Evolutionary conservation across 2,888 invertebrate species (phyloP).

Genomic region (Pandemis cinnamomeana): DNA sequence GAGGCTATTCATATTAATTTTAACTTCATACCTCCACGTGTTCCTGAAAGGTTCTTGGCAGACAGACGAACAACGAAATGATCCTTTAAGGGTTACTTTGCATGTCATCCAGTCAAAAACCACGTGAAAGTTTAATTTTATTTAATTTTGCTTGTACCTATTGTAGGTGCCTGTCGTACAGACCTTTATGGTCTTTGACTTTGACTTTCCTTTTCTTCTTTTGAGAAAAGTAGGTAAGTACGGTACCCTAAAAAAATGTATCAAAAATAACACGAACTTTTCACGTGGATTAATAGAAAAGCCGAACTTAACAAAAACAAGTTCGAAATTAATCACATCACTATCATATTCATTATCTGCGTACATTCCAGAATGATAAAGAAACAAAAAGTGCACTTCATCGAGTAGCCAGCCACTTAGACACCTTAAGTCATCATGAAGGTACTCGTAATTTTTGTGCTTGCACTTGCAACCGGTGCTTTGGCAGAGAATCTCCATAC

Average conservation of each 20-base stretch:
- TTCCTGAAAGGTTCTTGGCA: no score
- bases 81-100: no score
- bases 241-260: background rate
- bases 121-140: no score
- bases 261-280: background rate
- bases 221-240: no score
- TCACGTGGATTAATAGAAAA: background rate
- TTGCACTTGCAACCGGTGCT: background rate
- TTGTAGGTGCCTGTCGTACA: no score
- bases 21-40: no score
- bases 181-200: no score
- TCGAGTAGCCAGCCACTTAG: background rate
- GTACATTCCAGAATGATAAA: background rate
- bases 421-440: slow-evolving; percentile 3
- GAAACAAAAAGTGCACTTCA: background rate
- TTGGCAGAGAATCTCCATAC: slow-evolving; percentile 44
- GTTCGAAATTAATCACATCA: background rate
- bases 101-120: no score
- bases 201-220: no score
- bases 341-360: background rate
- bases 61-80: no score
- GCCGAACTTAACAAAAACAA: background rate
- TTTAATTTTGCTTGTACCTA: no score
- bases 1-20: no score
- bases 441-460: background rate